These are phyloP conservation scores for Epistrophe grossulariae DNA, from an alignment of 2,888 invertebrate genomes.

Conservation along the genomic window DNA sequence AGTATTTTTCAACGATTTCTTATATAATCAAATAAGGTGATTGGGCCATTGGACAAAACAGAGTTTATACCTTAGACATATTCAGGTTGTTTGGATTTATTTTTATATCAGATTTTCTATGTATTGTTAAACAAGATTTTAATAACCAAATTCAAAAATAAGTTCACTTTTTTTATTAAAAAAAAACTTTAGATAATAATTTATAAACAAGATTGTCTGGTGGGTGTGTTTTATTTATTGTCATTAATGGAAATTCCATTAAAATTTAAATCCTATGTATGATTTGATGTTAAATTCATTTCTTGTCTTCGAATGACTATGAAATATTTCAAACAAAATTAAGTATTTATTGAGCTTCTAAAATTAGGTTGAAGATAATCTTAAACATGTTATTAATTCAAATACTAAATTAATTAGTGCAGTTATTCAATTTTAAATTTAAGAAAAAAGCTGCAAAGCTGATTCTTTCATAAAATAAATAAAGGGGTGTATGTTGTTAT, in stretches of 20 bases:
- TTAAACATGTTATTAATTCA: too few relatives aligned
- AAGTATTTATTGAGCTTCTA: too few relatives aligned
- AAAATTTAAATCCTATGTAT: background rate
- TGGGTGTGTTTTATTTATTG: background rate
- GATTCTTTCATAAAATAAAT: too few relatives aligned
- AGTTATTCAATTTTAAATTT: too few relatives aligned
- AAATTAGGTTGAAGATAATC: too few relatives aligned
- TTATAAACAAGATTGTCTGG: background rate
- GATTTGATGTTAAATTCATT: background rate
- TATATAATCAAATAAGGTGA: constrained; percentile 15
- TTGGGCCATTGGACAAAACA: constrained; percentile 7
- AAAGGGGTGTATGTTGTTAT: too few relatives aligned
- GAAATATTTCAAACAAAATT: too few relatives aligned
- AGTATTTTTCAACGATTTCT: background rate
- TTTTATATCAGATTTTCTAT: background rate
- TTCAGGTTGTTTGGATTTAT: constrained; percentile 1
- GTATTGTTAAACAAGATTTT: background rate
- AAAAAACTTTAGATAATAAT: background rate
- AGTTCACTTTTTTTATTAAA: background rate
- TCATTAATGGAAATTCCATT: background rate
- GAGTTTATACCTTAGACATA: background rate
- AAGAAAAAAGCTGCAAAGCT: too few relatives aligned
- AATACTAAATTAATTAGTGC: too few relatives aligned
- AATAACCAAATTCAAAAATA: background rate
- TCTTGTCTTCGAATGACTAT: background rate